These are phyloP conservation scores for Conomelus anceps DNA, from an alignment of 2,888 invertebrate species.

Conservation along the genomic window DNA sequence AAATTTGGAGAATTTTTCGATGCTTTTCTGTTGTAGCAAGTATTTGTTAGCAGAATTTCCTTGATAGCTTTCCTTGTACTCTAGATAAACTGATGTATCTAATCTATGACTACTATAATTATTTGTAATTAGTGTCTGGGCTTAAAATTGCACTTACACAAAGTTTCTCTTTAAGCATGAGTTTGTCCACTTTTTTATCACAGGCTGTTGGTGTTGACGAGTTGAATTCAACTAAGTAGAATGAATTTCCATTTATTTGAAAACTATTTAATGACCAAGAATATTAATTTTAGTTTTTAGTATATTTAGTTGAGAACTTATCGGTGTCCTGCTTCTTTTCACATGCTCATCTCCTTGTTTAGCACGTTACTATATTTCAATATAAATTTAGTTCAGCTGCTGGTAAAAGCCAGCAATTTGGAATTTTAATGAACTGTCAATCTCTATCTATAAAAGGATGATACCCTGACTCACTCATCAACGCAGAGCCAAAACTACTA, in stretches of 20 bases:
- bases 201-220: neutral
- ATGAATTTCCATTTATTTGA: neutral
- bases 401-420: too few relatives aligned
- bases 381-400: too few relatives aligned
- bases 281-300: neutral
- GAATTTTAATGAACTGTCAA: too few relatives aligned
- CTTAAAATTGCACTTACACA: neutral
- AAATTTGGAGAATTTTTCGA: too few relatives aligned
- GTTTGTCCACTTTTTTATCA: neutral
- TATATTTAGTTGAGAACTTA: neutral
- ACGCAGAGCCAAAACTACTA: too few relatives aligned
- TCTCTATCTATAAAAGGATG: too few relatives aligned
- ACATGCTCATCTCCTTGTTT: neutral
- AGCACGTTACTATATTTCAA: neutral
- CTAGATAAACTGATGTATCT: too few relatives aligned
- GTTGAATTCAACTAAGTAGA: neutral
- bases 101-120: neutral
- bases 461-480: too few relatives aligned
- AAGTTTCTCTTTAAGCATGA: neutral
- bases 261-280: too few relatives aligned
- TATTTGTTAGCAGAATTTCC: too few relatives aligned
- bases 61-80: too few relatives aligned
- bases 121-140: neutral
- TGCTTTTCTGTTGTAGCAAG: too few relatives aligned
- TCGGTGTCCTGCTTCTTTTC: neutral